Conservation (phyloP, 1,140 invertebrate species). For the Achroia grisella region DNA sequence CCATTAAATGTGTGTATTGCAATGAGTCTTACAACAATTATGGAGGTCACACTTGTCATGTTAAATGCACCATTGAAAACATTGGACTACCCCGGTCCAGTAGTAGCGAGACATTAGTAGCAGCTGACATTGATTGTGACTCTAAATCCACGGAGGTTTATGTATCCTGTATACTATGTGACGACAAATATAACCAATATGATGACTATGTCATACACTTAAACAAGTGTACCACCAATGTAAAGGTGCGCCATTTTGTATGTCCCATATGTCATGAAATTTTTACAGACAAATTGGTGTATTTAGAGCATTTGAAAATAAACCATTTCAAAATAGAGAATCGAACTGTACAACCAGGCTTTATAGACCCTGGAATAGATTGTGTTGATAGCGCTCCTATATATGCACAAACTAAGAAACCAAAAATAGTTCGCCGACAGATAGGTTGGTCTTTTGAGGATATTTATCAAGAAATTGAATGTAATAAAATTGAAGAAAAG, state of each 20-base stretch:
- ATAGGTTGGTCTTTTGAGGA: conserved; percentile 69
- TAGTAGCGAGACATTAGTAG: conserved; percentile 62
- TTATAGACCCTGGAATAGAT: conserved; percentile 38
- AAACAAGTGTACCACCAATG: conserved; percentile 62
- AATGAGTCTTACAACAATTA: conserved; percentile 49
- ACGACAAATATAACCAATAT: conserved; percentile 54
- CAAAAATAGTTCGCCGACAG: conserved; percentile 53
- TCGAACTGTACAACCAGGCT: not conserved
- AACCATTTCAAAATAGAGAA: conserved; percentile 43
- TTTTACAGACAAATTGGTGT: conserved; percentile 43
- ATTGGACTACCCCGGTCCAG: conserved; percentile 45
- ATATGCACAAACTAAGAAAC: conserved; percentile 49
- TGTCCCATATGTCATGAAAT: conserved; percentile 63
- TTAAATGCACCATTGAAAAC: conserved; percentile 58
- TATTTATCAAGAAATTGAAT: conserved; percentile 67
- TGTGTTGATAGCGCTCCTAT: conserved; percentile 58
- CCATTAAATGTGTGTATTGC: conserved; percentile 60
- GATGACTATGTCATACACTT: conserved; percentile 57
- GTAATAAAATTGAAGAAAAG: conserved; percentile 50
- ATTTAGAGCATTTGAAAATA: conserved; percentile 49
- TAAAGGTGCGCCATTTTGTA: conserved; percentile 62
- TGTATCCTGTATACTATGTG: conserved; percentile 59
- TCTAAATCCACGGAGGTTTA: conserved; percentile 24
- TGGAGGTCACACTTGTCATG: conserved; percentile 50
- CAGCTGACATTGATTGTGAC: conserved; percentile 32